These are phyloP conservation scores for Callorhinus ursinus DNA, from an alignment of 2,113 vertebrate genomes.

Conservation along the genomic window DNA sequence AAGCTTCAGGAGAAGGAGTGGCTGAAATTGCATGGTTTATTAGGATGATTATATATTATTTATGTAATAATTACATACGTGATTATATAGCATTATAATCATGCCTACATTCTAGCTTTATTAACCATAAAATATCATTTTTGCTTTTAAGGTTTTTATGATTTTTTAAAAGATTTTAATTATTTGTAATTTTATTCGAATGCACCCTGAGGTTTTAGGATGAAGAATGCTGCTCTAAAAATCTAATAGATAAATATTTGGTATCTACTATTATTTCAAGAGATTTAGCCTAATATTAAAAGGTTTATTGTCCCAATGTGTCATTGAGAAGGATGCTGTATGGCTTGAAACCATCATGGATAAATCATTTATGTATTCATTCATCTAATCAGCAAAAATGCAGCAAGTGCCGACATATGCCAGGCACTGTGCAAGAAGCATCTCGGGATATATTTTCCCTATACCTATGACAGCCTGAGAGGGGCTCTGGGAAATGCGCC, in stretches of 20 bases:
- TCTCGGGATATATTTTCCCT: background rate
- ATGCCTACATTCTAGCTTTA: conserved; percentile 71
- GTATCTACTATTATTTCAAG: conserved; percentile 48
- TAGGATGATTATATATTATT: conserved; percentile 81
- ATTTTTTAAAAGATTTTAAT: conserved; percentile 77
- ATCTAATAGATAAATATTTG: conserved; percentile 64
- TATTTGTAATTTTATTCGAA: conserved; percentile 78
- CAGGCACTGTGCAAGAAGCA: background rate
- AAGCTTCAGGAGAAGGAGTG: conserved; percentile 55
- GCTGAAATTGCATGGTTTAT: conserved; percentile 74
- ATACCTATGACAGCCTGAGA: background rate
- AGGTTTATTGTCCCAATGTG: background rate
- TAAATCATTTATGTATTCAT: background rate
- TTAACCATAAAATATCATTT: conserved; percentile 76
- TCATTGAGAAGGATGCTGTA: background rate
- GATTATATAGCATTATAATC: conserved; percentile 73
- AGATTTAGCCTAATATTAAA: conserved; percentile 46
- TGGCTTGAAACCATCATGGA: background rate
- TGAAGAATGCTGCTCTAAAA: conserved; percentile 70
- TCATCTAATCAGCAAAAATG: background rate
- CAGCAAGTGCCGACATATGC: background rate
- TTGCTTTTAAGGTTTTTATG: conserved; percentile 68
- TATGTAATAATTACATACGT: conserved; percentile 79
- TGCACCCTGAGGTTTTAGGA: conserved; percentile 76
- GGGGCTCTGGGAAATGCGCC: background rate